Conservation (phyloP, 2,888 invertebrate genomes). For the Linnaemya tessellans region DNA sequence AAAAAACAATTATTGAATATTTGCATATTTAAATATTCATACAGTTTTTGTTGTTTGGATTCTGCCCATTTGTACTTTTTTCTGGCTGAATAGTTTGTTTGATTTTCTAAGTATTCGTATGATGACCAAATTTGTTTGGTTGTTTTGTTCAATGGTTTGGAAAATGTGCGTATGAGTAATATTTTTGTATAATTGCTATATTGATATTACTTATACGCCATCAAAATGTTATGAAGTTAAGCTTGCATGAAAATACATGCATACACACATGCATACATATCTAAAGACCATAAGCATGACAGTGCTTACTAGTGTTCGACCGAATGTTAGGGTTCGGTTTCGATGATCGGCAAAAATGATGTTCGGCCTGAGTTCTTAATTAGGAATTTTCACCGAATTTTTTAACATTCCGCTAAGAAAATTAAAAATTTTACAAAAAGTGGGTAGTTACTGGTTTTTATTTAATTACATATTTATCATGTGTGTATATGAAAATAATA, state of each 20-base stretch:
- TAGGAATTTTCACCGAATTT: too few species aligned
- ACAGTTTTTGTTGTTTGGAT: neutral
- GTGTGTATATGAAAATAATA: too few species aligned
- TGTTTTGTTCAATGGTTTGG: neutral
- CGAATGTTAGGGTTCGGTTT: too few species aligned
- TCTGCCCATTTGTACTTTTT: neutral
- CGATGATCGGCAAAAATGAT: too few species aligned
- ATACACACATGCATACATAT: too few species aligned
- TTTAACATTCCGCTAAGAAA: too few species aligned
- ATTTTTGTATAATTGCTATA: neutral
- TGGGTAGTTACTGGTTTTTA: too few species aligned
- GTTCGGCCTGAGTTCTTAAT: too few species aligned
- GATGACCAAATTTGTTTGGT: neutral
- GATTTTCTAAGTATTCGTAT: neutral
- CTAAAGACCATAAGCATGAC: too few species aligned
- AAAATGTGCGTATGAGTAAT: constrained; percentile 12
- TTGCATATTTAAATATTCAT: constrained; percentile 33
- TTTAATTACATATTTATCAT: too few species aligned
- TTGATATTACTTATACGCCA: constrained; percentile 17
- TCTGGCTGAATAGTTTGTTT: neutral
- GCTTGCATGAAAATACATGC: neutral
- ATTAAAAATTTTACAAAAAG: too few species aligned
- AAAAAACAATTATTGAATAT: neutral
- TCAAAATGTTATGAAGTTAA: neutral
- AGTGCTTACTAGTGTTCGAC: too few species aligned